Percentiles rank a stretch among this genome's conserved stretches.
Evolutionary conservation across 2,113 vertebrate species (phyloP).

Genomic region (Nibea coibor): DNA sequence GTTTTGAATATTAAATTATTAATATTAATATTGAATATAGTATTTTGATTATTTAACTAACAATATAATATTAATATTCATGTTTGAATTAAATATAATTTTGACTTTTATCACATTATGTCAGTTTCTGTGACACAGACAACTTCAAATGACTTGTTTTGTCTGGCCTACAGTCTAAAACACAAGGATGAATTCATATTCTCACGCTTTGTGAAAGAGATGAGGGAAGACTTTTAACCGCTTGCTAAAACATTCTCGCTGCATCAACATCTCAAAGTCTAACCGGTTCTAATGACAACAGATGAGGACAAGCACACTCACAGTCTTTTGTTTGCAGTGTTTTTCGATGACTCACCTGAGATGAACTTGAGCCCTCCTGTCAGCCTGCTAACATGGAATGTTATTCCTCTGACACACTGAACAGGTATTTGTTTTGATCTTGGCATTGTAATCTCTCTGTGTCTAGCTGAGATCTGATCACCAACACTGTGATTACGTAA

Average conservation of each 20-base stretch:
- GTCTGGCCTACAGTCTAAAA: no score
- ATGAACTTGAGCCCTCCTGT: not conserved
- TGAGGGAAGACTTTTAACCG: no score
- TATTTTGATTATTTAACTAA: no score
- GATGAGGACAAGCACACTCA: not conserved
- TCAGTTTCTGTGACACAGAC: no score
- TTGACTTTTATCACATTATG: no score
- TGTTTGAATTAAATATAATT: no score
- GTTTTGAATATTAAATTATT: no score
- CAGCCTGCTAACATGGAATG: not conserved
- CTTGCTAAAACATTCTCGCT: not conserved
- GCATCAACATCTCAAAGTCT: not conserved
- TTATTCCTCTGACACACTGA: not conserved
- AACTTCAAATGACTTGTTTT: no score
- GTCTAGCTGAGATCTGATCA: not conserved
- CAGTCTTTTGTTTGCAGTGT: not conserved
- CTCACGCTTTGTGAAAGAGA: no score
- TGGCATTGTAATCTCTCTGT: not conserved
- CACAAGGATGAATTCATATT: no score
- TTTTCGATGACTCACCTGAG: not conserved
- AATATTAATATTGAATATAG: no score
- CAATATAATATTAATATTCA: no score
- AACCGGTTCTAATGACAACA: not conserved
- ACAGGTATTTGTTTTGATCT: conserved; percentile 2
- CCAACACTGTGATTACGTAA: not conserved